phyloP scores from a whole-genome alignment of 2,888 invertebrate species.

The Drosophila cracens region DNA sequence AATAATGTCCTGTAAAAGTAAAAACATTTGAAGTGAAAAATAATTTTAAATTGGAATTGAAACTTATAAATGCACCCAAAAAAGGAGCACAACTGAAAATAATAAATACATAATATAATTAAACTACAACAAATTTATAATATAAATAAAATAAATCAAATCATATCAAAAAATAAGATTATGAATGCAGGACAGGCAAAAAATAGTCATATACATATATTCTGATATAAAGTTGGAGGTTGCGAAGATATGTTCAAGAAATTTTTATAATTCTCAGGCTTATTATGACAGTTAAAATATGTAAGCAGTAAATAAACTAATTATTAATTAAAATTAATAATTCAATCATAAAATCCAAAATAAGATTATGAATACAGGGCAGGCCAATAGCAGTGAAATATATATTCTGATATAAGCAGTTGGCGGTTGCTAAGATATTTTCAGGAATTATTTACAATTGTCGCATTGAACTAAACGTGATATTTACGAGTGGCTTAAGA shows the following conservation, averaged over 20 bases:
- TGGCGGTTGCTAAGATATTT: background rate
- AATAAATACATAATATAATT: background rate
- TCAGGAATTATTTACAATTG: background rate
- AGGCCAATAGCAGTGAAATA: background rate
- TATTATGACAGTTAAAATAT: too few species aligned
- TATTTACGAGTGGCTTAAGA: slow-evolving; percentile 26
- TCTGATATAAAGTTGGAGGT: background rate
- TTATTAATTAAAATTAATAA: background rate
- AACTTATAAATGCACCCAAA: background rate
- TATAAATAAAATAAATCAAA: background rate
- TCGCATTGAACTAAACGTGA: background rate
- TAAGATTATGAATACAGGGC: background rate
- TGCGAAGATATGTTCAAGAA: background rate
- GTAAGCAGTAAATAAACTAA: too few species aligned
- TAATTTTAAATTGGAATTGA: background rate
- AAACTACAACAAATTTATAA: background rate
- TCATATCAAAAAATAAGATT: background rate
- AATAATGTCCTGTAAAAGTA: background rate
- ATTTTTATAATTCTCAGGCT: background rate
- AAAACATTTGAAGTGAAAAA: background rate
- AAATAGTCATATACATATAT: background rate
- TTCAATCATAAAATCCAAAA: background rate
- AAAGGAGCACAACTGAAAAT: background rate
- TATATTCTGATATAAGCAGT: background rate
- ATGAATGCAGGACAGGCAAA: background rate